A percentile compares a stretch with the other conserved stretches of the same genome.
Evolutionary conservation across 2,888 invertebrate species (phyloP).

Genomic region (Sicus ferrugineus): DNA sequence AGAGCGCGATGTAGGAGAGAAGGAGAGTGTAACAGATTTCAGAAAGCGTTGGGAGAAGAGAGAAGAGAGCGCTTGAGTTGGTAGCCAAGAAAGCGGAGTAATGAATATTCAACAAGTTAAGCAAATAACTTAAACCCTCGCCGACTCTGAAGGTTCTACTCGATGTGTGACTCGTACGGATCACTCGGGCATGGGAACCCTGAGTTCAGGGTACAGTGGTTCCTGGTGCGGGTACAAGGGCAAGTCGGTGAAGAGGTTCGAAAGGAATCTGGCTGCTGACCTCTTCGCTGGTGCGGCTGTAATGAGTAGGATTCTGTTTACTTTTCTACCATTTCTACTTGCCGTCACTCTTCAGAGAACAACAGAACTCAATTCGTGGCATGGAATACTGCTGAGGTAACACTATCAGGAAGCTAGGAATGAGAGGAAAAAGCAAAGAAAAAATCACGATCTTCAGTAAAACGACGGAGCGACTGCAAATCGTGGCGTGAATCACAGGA

Average conservation of each 20-base stretch:
- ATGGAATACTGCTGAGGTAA: not conserved
- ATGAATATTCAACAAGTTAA: slow-evolving; percentile 23
- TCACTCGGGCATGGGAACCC: slow-evolving; percentile 13
- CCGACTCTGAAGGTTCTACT: not conserved
- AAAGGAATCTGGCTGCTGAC: slow-evolving; percentile 10
- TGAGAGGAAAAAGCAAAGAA: not conserved
- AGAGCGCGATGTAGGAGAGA: not conserved
- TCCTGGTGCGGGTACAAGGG: not conserved
- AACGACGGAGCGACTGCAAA: slow-evolving; percentile 8
- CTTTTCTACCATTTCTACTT: too few relatives aligned
- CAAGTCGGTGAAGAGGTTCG: not conserved
- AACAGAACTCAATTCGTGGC: not conserved
- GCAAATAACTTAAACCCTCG: slow-evolving; percentile 10
- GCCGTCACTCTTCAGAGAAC: not conserved
- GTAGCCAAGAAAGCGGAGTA: slow-evolving; percentile 7
- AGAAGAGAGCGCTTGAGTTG: not conserved
- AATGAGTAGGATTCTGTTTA: not conserved
- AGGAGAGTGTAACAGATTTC: not conserved
- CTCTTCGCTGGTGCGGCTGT: not conserved
- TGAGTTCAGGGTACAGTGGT: not conserved
- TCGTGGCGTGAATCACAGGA: slow-evolving; percentile 29
- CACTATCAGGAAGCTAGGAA: not conserved
- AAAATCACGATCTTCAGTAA: slow-evolving; percentile 7
- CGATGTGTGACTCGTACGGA: not conserved
- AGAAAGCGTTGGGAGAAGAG: not conserved